A percentile compares a stretch with the other conserved stretches of the same genome.
Evolutionary conservation across 2,797 vertebrate species (phyloP).

Genomic region (Helicolenus hilgendorfi): DNA sequence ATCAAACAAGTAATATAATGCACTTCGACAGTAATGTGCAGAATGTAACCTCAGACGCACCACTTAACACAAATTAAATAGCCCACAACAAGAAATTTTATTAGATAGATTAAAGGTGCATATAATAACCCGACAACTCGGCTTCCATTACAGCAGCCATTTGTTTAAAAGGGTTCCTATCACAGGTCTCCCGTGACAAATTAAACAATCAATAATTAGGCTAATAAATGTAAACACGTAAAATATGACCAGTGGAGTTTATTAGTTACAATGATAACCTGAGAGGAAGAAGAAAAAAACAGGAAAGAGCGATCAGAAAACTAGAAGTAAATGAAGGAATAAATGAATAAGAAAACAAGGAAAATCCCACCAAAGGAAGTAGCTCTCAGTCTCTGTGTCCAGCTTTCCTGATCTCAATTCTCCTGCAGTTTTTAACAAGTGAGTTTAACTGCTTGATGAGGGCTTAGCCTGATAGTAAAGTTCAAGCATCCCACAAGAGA

Average conservation of each 20-base stretch:
- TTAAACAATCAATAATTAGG: background rate
- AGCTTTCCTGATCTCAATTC: background rate
- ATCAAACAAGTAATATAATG: background rate
- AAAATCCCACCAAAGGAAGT: background rate
- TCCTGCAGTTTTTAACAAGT: background rate
- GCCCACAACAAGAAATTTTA: background rate
- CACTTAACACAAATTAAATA: background rate
- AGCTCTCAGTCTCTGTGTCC: background rate
- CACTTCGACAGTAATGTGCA: background rate
- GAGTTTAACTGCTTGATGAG: constrained; percentile 7
- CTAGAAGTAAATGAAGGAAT: background rate
- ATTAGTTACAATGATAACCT: background rate
- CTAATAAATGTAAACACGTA: background rate
- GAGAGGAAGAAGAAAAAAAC: background rate
- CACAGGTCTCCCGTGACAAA: background rate
- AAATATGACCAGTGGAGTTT: background rate
- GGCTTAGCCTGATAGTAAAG: background rate
- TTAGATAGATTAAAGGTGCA: background rate
- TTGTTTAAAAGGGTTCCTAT: background rate
- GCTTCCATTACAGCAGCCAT: background rate
- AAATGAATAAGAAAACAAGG: background rate
- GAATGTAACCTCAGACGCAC: background rate
- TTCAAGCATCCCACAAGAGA: background rate
- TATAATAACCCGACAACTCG: background rate
- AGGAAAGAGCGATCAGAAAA: background rate